A percentile compares a stretch with the other conserved stretches of the same genome.
phyloP scores from a whole-genome alignment of 1,140 invertebrate species.

The Watersipora subatra region DNA sequence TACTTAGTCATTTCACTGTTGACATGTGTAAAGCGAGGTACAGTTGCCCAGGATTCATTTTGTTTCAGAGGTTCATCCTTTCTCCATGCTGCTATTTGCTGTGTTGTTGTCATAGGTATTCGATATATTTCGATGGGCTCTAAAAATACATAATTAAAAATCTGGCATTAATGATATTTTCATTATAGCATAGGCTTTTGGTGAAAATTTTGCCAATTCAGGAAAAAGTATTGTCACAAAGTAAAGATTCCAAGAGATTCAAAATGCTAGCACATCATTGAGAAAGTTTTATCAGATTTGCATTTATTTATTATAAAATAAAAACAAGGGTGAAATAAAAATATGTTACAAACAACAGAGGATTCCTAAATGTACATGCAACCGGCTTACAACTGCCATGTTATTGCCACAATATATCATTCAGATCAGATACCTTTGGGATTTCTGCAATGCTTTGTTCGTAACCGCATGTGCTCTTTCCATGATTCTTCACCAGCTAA shows the following conservation, averaged over 20 bases:
- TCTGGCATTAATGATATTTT: background rate
- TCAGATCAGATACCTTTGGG: conserved; percentile 28
- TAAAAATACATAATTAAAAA: conserved; percentile 12
- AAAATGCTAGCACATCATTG: too few species aligned
- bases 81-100: conserved; percentile 22
- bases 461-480: conserved; percentile 26
- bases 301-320: too few species aligned
- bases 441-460: conserved; percentile 28
- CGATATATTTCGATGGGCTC: conserved; percentile 22
- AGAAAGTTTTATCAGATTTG: too few species aligned
- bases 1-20: conserved; percentile 38
- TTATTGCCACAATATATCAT: too few species aligned
- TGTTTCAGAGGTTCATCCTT: conserved; percentile 20
- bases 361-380: too few species aligned
- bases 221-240: background rate
- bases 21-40: conserved; percentile 21
- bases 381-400: too few species aligned
- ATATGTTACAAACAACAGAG: too few species aligned
- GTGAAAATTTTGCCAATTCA: too few species aligned
- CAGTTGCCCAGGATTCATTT: conserved; percentile 28
- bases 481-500: conserved; percentile 19
- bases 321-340: too few species aligned
- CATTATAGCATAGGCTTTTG: background rate
- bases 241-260: too few species aligned
- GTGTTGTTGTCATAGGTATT: conserved; percentile 20